Conservation (phyloP, 1,140 invertebrate genomes). For the Leptestheria dahalacensis region DNA sequence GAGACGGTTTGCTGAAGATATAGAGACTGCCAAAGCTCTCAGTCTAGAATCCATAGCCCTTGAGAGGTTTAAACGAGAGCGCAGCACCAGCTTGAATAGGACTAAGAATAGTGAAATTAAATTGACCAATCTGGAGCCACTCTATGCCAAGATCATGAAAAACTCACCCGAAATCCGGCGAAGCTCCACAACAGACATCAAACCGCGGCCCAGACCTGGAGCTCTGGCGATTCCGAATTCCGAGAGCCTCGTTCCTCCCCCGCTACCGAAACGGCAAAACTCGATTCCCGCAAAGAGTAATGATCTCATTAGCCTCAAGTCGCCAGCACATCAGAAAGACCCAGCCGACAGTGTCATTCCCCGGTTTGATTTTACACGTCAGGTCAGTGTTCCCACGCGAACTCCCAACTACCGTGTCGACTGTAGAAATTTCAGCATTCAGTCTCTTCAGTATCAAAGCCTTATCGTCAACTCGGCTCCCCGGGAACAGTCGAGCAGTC, state of each 20-base stretch:
- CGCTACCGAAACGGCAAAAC: neutral
- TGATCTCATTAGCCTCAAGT: slow-evolving; percentile 8
- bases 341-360: neutral
- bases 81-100: neutral
- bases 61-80: slow-evolving; percentile 43
- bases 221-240: neutral
- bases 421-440: neutral
- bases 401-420: neutral
- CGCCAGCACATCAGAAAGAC: slow-evolving; percentile 1
- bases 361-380: neutral
- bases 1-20: slow-evolving; percentile 62
- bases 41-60: slow-evolving; percentile 68
- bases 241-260: neutral
- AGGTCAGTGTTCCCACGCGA: no score
- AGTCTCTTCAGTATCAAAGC: neutral
- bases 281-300: neutral
- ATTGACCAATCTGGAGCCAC: neutral
- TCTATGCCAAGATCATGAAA: neutral
- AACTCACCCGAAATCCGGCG: neutral
- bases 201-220: slow-evolving; percentile 7
- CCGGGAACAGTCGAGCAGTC: neutral
- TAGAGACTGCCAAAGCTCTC: slow-evolving; percentile 66
- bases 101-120: neutral
- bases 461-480: neutral
- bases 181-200: neutral